Evolutionary conservation across 2,888 invertebrate species (phyloP), one percentile per base, ranked within the genome.

Genomic region (Amiota minor): DNA sequence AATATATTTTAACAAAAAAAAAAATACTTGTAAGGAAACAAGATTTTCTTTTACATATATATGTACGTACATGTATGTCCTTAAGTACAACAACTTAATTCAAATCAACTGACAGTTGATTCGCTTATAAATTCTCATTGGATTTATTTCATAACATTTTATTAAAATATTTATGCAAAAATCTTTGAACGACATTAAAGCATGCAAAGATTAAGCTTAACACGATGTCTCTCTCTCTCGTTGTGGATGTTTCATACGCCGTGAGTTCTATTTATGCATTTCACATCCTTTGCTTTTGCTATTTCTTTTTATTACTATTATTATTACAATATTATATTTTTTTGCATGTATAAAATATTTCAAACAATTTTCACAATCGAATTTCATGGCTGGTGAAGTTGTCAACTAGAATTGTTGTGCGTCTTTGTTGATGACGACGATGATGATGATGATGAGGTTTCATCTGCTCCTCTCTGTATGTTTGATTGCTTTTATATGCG

Each of bases 141-240:
- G 20, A 59, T 59, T 59, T 59, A 59, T 59, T 53, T 76, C 78
- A 76, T 72, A 77, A 86, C 80, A 79, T 85, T 83, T 86, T 86
- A 85, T 83, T 86, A 85, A 83, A 83, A 83, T 85, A 86, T 83
- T 83, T 85, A 85, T 83, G 86, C 80, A 79, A 81, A 76, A 79
- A 62, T 75, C 81, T 73, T 69, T 69, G 76, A 74, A 72, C 77
- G 78, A 80, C 81, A 77, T 75, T 81, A 79, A 76, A 79, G 81
- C 77, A 74, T 62, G 75, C 74, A 73, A 23, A 10, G 20, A 68
- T 56, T 9, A 18, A 4, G 14, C n/a, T 56, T 10, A 18, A 56
- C 8, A 2, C 56, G 18, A 56, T 16, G 16, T 56, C 16, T n/a
- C n/a, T n/a, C n/a, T n/a, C n/a, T n/a, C n/a, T 11, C 18, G 11